Evolutionary conservation across 2,888 invertebrate species (phyloP), one percentile per base, ranked within the genome.

Genomic region (Nemurella pictetii): DNA sequence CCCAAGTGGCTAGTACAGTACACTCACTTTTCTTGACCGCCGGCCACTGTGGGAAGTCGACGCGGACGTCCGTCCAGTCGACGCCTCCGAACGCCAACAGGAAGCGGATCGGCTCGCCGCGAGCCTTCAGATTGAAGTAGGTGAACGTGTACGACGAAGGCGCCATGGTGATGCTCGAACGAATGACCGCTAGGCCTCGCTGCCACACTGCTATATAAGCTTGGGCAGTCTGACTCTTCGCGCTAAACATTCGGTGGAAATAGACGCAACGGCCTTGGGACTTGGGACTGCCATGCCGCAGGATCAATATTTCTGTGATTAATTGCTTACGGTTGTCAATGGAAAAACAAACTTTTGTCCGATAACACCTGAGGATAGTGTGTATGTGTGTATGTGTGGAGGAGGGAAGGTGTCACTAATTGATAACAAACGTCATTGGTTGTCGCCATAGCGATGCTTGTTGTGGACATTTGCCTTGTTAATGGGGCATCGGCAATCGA

Each of bases 71-170:
- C 85, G 91, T 90, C 86, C 90, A 91, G 25, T 89, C 88, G 28
- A 88, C 88, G 0, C 89, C 90, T 7, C 88, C 88, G 27, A 91
- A 90, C 55, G 88, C 88, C 36, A 91, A 86, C 26, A 91, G 55
- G 74, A 88, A 89, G 15, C 91, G 88, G 32, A 90, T 88, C 25
- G 90, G 88, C 86, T 91, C 91, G 15, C 88, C 91, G 83, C 90
- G 88, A 27, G 90, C 91, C 86, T 89, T 90, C 28, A 89, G 30
- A 85, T 91, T 89, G 87, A 91, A 91, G 86, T 91, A 91, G 15
- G 89, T 90, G 55, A 91, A 86, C 86, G 90, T 91, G 87, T 90
- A 91, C 28, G 55, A 55, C 55, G 32, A 32, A 32, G 32, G 32
- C 32, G 55, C 55, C 55, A 55, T 55, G 55, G 55, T 55, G 9